phyloP scores from a whole-genome alignment of 2,797 vertebrate species.

The Lutjanus argentimaculatus region DNA sequence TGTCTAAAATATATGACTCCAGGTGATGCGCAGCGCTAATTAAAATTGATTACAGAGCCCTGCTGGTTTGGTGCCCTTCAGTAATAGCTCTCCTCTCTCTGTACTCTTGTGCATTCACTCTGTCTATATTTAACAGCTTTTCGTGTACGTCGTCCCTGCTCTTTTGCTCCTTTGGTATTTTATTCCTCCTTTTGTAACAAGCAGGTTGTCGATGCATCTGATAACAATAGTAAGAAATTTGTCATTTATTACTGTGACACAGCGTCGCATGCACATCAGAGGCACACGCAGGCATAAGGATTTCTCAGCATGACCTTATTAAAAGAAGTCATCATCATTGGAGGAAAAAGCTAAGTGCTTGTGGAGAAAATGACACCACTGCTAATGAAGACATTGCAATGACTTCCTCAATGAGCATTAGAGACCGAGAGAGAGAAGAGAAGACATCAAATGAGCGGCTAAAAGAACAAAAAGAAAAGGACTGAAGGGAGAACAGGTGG shows the following conservation, averaged over 20 bases:
- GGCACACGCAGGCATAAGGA: constrained; percentile 18
- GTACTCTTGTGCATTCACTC: constrained; percentile 8
- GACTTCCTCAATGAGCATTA: constrained; percentile 54
- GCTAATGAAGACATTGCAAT: constrained; percentile 68
- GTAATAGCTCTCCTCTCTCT: constrained; percentile 54
- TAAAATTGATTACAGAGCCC: constrained; percentile 80
- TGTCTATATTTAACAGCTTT: constrained; percentile 30
- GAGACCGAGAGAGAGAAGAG: constrained; percentile 25
- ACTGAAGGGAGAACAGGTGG: constrained; percentile 2
- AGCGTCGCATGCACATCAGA: neutral
- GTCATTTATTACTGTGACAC: constrained; percentile 46
- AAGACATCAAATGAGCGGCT: constrained; percentile 19
- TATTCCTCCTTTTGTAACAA: constrained; percentile 28
- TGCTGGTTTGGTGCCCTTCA: constrained; percentile 82
- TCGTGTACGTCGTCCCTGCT: neutral
- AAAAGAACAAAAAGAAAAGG: constrained; percentile 18
- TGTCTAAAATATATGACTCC: constrained; percentile 67
- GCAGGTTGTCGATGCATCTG: constrained; percentile 42
- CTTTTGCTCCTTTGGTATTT: neutral
- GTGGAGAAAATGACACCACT: constrained; percentile 67
- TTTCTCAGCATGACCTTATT: constrained; percentile 77
- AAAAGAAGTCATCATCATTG: constrained; percentile 72
- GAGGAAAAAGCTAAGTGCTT: constrained; percentile 67
- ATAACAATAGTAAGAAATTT: constrained; percentile 54
- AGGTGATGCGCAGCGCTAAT: constrained; percentile 70